Evolutionary conservation across 1,140 invertebrate genomes (phyloP).

Genomic region (Triops cancriformis): DNA sequence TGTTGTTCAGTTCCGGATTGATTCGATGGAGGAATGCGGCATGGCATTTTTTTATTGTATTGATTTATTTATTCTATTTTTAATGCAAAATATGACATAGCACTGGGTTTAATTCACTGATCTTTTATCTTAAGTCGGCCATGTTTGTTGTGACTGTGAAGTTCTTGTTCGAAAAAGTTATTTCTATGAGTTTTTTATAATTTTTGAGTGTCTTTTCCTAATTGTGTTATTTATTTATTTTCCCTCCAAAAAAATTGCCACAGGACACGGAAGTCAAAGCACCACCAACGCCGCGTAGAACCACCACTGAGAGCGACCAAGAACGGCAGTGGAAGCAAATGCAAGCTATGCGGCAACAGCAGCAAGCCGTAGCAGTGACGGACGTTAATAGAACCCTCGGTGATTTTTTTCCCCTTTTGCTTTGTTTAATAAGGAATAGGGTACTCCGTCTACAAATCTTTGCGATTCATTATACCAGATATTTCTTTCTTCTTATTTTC

Average conservation of each 20-base stretch:
- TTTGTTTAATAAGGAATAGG: no score
- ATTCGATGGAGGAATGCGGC: no score
- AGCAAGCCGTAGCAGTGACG: conserved; percentile 62
- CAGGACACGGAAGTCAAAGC: conserved; percentile 17
- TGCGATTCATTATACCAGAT: background rate
- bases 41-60: background rate
- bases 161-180: background rate
- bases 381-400: background rate
- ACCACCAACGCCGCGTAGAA: background rate
- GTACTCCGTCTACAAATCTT: background rate
- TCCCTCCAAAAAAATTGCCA: background rate
- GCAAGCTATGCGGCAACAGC: conserved; percentile 66
- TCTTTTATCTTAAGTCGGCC: conserved; percentile 16
- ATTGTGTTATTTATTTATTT: no score
- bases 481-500: background rate
- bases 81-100: background rate
- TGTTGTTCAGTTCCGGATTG: no score
- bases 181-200: background rate
- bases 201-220: no score
- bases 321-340: conserved; percentile 79
- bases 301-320: conserved; percentile 58
- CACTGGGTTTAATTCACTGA: background rate
- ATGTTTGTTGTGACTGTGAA: conserved; percentile 17
- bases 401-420: background rate
- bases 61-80: conserved; percentile 2